Percentiles rank a stretch among this genome's conserved stretches.
Conservation (phyloP, 1,140 invertebrate genomes). For the Babylonia areolata region DNA sequence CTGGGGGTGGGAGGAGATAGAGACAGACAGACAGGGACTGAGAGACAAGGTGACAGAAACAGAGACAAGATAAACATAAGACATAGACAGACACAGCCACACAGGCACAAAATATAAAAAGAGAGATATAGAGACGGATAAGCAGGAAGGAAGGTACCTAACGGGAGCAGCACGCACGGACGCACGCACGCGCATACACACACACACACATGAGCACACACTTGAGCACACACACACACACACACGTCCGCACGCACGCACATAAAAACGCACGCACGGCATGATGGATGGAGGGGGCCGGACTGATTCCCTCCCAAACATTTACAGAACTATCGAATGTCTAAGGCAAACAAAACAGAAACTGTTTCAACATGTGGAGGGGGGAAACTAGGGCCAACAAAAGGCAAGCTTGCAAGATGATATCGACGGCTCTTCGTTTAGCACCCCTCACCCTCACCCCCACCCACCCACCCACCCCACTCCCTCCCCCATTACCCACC, state of each 20-base stretch:
- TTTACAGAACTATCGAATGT: slow-evolving; percentile 28
- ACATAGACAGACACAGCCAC: background rate
- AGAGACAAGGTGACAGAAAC: background rate
- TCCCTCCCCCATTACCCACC: too few species aligned
- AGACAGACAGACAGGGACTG: background rate
- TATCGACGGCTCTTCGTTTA: background rate
- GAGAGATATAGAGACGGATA: too few species aligned
- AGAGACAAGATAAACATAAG: too few species aligned
- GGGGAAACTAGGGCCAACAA: background rate
- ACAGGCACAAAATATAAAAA: too few species aligned
- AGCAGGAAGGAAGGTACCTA: background rate
- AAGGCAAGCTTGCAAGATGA: background rate
- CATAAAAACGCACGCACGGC: background rate
- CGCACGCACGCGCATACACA: background rate
- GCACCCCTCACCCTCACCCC: too few species aligned
- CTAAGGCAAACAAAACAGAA: slow-evolving; percentile 15
- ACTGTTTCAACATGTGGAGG: slow-evolving; percentile 11
- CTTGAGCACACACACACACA: background rate
- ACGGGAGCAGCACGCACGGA: background rate
- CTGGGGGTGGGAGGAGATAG: background rate
- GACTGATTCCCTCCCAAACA: slow-evolving; percentile 5
- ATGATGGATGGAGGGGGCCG: slow-evolving; percentile 19
- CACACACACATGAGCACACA: too few species aligned
- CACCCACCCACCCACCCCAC: too few species aligned
- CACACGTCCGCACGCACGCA: too few species aligned